phyloP scores from a whole-genome alignment of 2,888 invertebrate genomes.

The Nasonovia ribisnigri region DNA sequence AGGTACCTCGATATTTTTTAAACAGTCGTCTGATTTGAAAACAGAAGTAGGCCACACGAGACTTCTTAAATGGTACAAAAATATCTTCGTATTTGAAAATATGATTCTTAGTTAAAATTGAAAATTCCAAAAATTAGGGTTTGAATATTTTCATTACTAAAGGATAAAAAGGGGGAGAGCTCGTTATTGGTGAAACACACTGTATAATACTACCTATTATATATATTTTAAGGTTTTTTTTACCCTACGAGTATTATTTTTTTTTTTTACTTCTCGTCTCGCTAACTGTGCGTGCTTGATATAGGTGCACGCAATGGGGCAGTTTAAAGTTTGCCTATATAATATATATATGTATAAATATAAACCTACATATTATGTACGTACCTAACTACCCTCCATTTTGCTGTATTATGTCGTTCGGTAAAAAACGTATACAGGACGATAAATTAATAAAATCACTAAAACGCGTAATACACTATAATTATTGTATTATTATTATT shows the following conservation, averaged over 20 bases:
- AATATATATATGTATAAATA: not conserved
- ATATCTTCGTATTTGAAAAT: not conserved
- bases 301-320: constrained; percentile 30
- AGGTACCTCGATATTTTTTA: not conserved
- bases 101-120: not conserved
- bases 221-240: not conserved
- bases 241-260: not conserved
- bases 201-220: not conserved
- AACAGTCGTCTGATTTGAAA: not conserved
- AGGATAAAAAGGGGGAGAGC: not conserved
- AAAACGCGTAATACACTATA: not conserved
- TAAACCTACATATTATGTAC: not conserved
- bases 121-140: not conserved
- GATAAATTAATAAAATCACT: constrained; percentile 2
- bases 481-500: not conserved
- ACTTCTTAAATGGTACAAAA: not conserved
- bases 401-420: not conserved
- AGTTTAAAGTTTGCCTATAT: constrained; percentile 18
- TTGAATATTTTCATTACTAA: not conserved
- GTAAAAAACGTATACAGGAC: not conserved
- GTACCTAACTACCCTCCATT: not conserved
- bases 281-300: constrained; percentile 33
- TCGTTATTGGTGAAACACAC: not conserved
- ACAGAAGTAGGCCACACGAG: not conserved
- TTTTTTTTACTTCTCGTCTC: constrained; percentile 17